phyloP scores from a whole-genome alignment of 2,113 vertebrate species.

The Urocynchramus pylzowi region DNA sequence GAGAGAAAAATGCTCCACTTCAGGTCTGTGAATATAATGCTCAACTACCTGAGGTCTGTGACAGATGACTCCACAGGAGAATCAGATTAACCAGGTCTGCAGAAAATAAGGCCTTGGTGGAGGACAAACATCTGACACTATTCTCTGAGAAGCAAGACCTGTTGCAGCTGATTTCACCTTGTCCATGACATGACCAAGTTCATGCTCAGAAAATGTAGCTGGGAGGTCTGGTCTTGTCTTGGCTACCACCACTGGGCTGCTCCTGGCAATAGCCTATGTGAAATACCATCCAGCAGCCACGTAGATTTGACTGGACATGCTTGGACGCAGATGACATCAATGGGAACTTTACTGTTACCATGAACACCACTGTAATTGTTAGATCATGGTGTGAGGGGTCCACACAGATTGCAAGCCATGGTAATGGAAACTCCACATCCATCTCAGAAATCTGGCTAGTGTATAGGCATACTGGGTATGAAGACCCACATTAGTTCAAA shows the following conservation, averaged over 20 bases:
- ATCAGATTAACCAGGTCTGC: not conserved
- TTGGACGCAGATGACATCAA: not conserved
- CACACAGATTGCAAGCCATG: not conserved
- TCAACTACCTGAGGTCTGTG: not conserved
- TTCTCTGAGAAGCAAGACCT: not conserved
- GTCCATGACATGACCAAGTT: not conserved
- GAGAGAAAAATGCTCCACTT: not conserved
- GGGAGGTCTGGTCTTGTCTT: not conserved
- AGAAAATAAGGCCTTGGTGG: not conserved
- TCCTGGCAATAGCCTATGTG: not conserved
- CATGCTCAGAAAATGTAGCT: not conserved
- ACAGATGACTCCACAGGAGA: rapidly evolving
- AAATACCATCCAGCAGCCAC: not conserved
- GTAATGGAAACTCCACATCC: not conserved
- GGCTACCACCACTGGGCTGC: not conserved
- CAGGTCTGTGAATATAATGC: too few species aligned
- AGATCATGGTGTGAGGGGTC: not conserved
- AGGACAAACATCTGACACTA: not conserved
- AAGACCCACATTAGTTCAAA: not conserved
- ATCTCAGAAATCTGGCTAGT: not conserved
- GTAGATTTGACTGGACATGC: not conserved
- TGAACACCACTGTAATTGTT: not conserved
- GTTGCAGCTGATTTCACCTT: not conserved
- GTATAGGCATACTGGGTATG: rapidly evolving
- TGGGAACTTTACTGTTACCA: not conserved